phyloP scores from a whole-genome alignment of 2,888 invertebrate species.

The Yponomeuta evonymella region DNA sequence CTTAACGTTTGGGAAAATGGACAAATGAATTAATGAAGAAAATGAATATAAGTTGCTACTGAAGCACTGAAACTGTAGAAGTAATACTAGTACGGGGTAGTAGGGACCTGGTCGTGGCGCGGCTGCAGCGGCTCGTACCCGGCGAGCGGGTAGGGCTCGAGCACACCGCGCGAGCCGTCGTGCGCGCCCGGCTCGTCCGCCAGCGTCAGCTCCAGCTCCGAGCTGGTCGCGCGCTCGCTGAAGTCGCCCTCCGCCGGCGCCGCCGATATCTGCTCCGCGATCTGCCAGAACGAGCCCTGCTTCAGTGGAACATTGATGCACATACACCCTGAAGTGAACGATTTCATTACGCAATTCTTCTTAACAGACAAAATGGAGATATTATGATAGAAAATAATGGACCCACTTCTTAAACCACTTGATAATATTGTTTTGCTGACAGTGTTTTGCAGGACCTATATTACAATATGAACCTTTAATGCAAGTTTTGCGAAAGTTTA shows the following conservation, averaged over 20 bases:
- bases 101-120: background rate
- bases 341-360: too few species aligned
- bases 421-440: too few species aligned
- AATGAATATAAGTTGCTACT: too few species aligned
- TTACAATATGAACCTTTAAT: too few species aligned
- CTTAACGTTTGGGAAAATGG: too few species aligned
- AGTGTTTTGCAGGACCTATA: too few species aligned
- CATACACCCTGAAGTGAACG: too few species aligned
- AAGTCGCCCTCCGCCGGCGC: constrained; percentile 54
- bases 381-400: too few species aligned
- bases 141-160: constrained; percentile 28
- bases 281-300: constrained; percentile 32
- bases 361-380: too few species aligned
- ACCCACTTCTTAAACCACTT: too few species aligned
- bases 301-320: background rate
- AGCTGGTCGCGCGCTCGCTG: constrained; percentile 61
- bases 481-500: too few species aligned
- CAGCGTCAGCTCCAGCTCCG: constrained; percentile 56
- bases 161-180: constrained; percentile 46
- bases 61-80: background rate
- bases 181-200: constrained; percentile 51
- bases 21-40: too few species aligned
- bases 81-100: background rate
- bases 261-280: constrained; percentile 55
- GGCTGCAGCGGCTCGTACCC: background rate